A percentile compares a stretch with the other conserved stretches of the same genome.
phyloP scores from a whole-genome alignment of 1,140 invertebrate genomes.

The Heliconius hermathena region DNA sequence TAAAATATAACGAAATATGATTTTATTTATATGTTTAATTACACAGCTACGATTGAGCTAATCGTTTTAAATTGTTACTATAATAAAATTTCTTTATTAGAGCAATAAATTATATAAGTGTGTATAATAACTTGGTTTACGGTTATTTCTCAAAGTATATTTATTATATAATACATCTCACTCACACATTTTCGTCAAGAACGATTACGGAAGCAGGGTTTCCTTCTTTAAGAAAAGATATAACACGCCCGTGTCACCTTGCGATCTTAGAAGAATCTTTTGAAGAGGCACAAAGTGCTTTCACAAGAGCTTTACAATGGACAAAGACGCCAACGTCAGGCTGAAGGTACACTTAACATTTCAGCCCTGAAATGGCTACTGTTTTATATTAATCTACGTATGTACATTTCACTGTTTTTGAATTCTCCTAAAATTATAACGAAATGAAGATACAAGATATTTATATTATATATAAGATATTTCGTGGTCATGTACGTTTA shows the following conservation, averaged over 20 bases:
- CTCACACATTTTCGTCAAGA: neutral
- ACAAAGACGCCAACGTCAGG: slow-evolving; percentile 47
- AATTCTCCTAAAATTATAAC: neutral
- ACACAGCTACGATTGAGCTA: neutral
- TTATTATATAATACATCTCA: slow-evolving; percentile 3
- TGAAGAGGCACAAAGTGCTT: slow-evolving; percentile 47
- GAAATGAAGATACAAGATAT: too few relatives aligned
- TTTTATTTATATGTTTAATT: neutral
- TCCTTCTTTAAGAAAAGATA: slow-evolving; percentile 36
- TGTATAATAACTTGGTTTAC: neutral
- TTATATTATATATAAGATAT: too few relatives aligned
- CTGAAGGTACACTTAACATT: slow-evolving; percentile 35
- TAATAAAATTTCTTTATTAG: slow-evolving; percentile 2
- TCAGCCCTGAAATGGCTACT: slow-evolving; percentile 33
- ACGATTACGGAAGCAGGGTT: slow-evolving; percentile 25
- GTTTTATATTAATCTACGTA: neutral
- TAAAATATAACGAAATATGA: neutral
- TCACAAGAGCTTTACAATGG: slow-evolving; percentile 44
- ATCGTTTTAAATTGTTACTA: neutral
- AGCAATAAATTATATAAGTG: slow-evolving; percentile 1
- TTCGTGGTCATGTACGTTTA: too few relatives aligned
- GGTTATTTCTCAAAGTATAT: neutral
- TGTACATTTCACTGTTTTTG: neutral
- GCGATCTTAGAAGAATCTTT: slow-evolving; percentile 47
- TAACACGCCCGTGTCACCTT: slow-evolving; percentile 41